These are phyloP conservation scores for Mythimna albipuncta DNA, from an alignment of 2,888 invertebrate genomes.

Conservation along the genomic window DNA sequence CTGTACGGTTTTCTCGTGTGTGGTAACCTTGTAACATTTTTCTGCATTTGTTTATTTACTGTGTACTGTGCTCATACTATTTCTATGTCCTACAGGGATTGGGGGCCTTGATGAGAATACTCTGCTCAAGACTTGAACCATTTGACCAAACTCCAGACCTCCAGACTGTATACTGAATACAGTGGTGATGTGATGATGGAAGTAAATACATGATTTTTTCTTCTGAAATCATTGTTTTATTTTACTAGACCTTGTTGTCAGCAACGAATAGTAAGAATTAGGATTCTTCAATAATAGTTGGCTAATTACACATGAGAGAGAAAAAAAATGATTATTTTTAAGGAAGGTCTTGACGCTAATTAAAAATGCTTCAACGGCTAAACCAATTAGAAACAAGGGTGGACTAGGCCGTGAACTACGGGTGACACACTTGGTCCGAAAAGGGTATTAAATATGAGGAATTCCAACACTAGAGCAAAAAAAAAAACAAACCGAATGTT, in stretches of 20 bases:
- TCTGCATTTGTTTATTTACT: slow-evolving; percentile 19
- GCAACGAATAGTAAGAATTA: background rate
- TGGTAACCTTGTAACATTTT: slow-evolving; percentile 27
- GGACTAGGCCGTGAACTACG: too few species aligned
- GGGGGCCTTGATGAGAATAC: slow-evolving; percentile 66
- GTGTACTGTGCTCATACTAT: slow-evolving; percentile 36
- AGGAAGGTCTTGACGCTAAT: too few species aligned
- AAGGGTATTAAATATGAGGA: too few species aligned
- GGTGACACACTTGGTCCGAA: too few species aligned
- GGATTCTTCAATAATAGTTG: too few species aligned
- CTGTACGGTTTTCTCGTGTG: background rate
- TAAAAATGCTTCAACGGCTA: too few species aligned
- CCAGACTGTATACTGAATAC: too few species aligned
- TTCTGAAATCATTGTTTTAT: background rate
- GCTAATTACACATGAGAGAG: too few species aligned
- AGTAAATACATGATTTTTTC: slow-evolving; percentile 7
- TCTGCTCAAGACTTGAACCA: slow-evolving; percentile 24
- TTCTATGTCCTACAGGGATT: slow-evolving; percentile 65
- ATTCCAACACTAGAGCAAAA: too few species aligned
- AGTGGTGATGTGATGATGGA: slow-evolving; percentile 9
- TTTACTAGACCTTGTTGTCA: background rate
- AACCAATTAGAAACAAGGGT: too few species aligned
- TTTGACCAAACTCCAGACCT: slow-evolving; percentile 14
- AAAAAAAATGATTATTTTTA: too few species aligned
- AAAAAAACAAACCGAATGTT: too few species aligned